Percentiles rank a stretch among this genome's conserved stretches.
phyloP scores from a whole-genome alignment of 2,797 vertebrate species.

The Artibeus lituratus region DNA sequence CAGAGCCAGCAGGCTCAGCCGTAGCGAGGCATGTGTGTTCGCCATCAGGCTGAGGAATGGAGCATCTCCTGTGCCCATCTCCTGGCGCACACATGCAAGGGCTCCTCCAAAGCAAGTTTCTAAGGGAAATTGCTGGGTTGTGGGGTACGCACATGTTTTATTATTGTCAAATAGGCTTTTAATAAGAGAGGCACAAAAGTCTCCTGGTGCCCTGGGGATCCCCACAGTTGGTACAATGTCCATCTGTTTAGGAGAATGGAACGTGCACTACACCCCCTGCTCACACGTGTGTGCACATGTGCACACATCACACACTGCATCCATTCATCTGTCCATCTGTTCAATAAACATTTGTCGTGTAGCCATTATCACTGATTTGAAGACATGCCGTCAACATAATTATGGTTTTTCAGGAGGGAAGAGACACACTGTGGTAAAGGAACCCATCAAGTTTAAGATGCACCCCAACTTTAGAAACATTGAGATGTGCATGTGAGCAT shows the following conservation, averaged over 20 bases:
- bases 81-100: not conserved
- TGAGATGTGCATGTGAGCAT: not conserved
- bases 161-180: not conserved
- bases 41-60: not conserved
- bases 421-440: not conserved
- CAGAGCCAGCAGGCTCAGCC: not conserved
- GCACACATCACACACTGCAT: not conserved
- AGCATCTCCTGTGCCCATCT: not conserved
- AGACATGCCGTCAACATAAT: not conserved
- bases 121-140: not conserved
- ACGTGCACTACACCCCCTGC: not conserved
- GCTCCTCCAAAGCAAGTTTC: not conserved
- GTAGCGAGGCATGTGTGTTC: rapidly evolving
- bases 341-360: constrained; percentile 12
- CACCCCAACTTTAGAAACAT: not conserved
- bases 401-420: not conserved
- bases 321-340: not conserved
- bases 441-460: not conserved
- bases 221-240: not conserved
- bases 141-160: not conserved
- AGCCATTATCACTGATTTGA: not conserved
- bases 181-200: not conserved
- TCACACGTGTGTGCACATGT: rapidly evolving
- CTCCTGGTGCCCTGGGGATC: not conserved
- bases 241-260: not conserved